These are phyloP conservation scores for Sebastes matsubarae DNA, from an alignment of 2,797 vertebrate species.

Conservation along the genomic window DNA sequence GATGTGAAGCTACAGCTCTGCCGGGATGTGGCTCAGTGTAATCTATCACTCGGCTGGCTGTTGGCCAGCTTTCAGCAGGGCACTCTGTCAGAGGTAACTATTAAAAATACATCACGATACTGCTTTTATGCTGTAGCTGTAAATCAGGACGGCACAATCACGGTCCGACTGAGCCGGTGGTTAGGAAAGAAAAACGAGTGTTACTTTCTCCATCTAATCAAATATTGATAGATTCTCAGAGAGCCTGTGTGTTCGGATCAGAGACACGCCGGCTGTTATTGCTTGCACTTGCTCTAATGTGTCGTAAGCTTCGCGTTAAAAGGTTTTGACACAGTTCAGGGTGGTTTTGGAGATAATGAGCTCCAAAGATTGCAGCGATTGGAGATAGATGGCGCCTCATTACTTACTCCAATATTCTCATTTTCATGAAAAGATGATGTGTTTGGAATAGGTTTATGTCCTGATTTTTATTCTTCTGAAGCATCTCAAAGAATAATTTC, in stretches of 20 bases:
- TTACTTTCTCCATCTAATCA: conserved; percentile 45
- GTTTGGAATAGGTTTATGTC: neutral
- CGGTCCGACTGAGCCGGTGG: conserved; percentile 11
- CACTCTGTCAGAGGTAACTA: conserved; percentile 53
- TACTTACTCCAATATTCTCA: neutral
- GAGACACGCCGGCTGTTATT: conserved; percentile 18
- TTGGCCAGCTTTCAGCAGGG: conserved; percentile 44
- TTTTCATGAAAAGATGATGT: neutral
- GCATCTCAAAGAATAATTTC: neutral
- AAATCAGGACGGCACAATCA: conserved; percentile 52
- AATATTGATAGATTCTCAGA: conserved; percentile 56
- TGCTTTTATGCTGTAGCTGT: conserved; percentile 53
- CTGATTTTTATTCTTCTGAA: neutral
- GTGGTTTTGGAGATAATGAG: conserved; percentile 13
- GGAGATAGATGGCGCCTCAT: neutral
- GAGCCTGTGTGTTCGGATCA: conserved; percentile 35
- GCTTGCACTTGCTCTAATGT: conserved; percentile 40
- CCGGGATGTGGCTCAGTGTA: conserved; percentile 42
- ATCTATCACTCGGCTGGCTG: conserved; percentile 69
- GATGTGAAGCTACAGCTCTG: conserved; percentile 49
- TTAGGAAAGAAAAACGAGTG: conserved; percentile 32
- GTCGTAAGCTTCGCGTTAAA: conserved; percentile 31
- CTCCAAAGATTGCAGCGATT: neutral
- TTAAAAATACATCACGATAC: conserved; percentile 67
- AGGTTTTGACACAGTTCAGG: conserved; percentile 18